Base-by-base conservation (phyloP, 2,113 vertebrate genomes). In the Tragelaphus buxtoni region DNA sequence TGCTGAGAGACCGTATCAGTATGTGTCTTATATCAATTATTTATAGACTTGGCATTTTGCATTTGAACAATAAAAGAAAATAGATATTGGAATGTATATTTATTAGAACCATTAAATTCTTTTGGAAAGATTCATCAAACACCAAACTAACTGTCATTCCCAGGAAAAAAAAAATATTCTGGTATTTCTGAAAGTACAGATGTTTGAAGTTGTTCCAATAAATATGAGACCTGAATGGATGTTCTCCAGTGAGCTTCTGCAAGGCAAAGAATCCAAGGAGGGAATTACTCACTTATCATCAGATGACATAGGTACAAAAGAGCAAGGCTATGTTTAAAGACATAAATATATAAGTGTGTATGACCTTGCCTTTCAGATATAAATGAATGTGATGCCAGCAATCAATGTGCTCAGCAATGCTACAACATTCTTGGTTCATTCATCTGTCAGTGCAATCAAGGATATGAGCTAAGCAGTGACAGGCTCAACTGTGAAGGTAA, bases 361-460 rank as follows among this genome's bases (percentile, higher is more conserved):
- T 96, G 45, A 90, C 95, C 80, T 98, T 98, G 97, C 77, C 97
- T 99, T 99, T 96, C 98, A 99, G 99, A 99, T 98, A 98, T 99
- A 96, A 99, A 99, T 0, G 99, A 99, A 96, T 99, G 99, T 82
- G 99, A 99, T 85, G 98, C 98, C 97, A 99, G 99, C 97, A 99
- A 99, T 97, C 99, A 99, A 0, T 99, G 99, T 97, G 99, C 99
- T 93, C 99, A 99, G 83, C 99, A 99, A 95, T 99, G 99, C 98
- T 99, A 99, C 98, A 99, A 99, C 94, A 99, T 99, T 93, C 98
- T 99, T 32, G 99, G 99, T 82, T 99, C 99, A 74, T 99, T 99
- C 98, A 98, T 99, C 96, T 99, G 99, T 97, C 99, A 99, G 96
- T 99, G 99, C 94, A 99, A 99, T 60, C 99, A 99, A 96, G 99